Base-by-base conservation (phyloP, 2,888 invertebrate species). In the Isoperla grammatica region DNA sequence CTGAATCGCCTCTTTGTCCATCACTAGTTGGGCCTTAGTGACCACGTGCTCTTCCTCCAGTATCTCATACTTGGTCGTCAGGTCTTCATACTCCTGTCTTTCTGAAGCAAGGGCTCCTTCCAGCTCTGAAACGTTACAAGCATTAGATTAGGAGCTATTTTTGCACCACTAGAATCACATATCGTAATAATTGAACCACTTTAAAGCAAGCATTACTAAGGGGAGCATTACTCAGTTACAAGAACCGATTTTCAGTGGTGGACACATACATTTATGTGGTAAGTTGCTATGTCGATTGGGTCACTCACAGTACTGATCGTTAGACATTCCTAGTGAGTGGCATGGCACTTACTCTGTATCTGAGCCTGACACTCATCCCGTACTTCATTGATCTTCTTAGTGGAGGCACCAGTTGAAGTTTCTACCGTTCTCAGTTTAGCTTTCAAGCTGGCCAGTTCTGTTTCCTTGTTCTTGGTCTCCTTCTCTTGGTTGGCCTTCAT, bases 11-110 rank as follows among this genome's bases (percentile, higher is more conserved):
- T 91, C 88, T 70, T 90, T 93, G 71, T 93, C 90, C 59, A 85
- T 86, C 3, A 88, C 87, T 2, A 91, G 76, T 71, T 89, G 85
- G 6, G 90, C 87, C 74, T 90, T 91, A 63, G 87, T 87, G 0
- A 89, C 82, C 0, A 91, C 88, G 66, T 90, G 89, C 69, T 92
- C 91, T 71, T 92, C 91, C 71, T 89, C 88, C 39, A 94, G 74
- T 62, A 87, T 81, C 72, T 91, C 92, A 74, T 90, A 91, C 73
- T 89, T 90, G 15, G 83, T 80, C 29, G 88, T 90, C 57, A 94
- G 76, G 67, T 90, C 89, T 50, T 88, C 86, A 70, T 87, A 88
- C 65, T 89, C 87, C 64, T 86, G 84, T 64, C 82, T 83, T 70
- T 87, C 87, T 53, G 78, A 80, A 17, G 79, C 79, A 40, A 90